Percentiles rank a stretch among this genome's conserved stretches.
These are phyloP conservation scores for Nephrocerus scutellatus DNA, from an alignment of 2,888 invertebrate species.

Conservation along the genomic window DNA sequence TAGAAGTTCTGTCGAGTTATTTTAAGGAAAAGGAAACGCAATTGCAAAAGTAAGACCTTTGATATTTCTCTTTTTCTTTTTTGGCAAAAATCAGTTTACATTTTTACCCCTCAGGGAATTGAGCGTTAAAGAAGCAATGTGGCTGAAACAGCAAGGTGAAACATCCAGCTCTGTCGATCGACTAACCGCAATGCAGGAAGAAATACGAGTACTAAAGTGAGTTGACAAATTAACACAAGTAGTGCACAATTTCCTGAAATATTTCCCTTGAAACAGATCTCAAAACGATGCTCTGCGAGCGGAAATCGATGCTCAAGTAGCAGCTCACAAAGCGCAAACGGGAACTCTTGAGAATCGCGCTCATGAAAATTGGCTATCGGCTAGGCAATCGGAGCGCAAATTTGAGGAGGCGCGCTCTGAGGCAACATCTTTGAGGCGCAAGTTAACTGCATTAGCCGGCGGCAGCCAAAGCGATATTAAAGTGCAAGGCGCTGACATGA, in stretches of 20 bases:
- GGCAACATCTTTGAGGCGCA: constrained; percentile 58
- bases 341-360: constrained; percentile 74
- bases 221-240: constrained; percentile 23
- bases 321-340: constrained; percentile 59
- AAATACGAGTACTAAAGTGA: constrained; percentile 73
- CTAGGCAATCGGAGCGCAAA: constrained; percentile 72
- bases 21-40: constrained; percentile 86
- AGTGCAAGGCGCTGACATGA: constrained; percentile 24
- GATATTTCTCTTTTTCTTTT: background rate
- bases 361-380: constrained; percentile 79
- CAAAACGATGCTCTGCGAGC: constrained; percentile 62
- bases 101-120: constrained; percentile 57
- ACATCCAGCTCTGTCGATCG: constrained; percentile 72
- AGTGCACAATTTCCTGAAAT: background rate
- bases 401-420: constrained; percentile 73
- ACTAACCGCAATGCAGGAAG: constrained; percentile 68
- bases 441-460: constrained; percentile 48
- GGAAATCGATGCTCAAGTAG: constrained; percentile 82
- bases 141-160: constrained; percentile 74
- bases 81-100: background rate
- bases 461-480: constrained; percentile 27
- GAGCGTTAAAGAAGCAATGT: constrained; percentile 65
- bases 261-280: constrained; percentile 39
- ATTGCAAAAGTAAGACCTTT: constrained; percentile 66
- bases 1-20: constrained; percentile 80